These are phyloP conservation scores for Tachyglossus aculeatus DNA, from an alignment of 2,797 vertebrate species.

Conservation along the genomic window DNA sequence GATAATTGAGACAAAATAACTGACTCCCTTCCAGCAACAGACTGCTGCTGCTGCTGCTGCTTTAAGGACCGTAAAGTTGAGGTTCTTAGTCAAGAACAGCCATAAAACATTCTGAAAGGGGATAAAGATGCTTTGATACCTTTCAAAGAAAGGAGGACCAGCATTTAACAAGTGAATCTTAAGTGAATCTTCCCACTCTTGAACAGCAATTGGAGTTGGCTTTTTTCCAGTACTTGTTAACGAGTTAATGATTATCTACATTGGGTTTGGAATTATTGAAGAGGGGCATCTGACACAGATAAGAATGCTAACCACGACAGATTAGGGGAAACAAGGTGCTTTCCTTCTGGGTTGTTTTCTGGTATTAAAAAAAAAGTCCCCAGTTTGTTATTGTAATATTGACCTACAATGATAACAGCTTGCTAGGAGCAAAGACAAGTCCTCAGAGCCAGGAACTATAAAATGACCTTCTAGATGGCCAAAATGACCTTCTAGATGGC, in stretches of 20 bases:
- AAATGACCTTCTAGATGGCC: no score
- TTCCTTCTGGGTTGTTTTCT: conserved; percentile 15
- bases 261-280: conserved; percentile 15
- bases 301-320: conserved; percentile 20
- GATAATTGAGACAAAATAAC: no score
- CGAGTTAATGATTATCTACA: conserved; percentile 29
- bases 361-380: not conserved
- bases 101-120: not conserved
- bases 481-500: no score
- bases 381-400: not conserved
- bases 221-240: not conserved
- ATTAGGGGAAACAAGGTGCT: conserved; percentile 9
- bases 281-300: conserved; percentile 5
- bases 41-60: no score
- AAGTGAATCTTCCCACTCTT: not conserved
- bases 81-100: not conserved
- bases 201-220: not conserved
- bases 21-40: no score
- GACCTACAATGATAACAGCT: no score
- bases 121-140: not conserved
- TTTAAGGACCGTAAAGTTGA: no score
- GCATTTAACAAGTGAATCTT: not conserved
- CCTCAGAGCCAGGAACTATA: no score
- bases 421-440: no score
- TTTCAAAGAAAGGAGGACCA: not conserved